These are phyloP conservation scores for Oedothorax gibbosus DNA, from an alignment of 1,140 invertebrate genomes.

Conservation along the genomic window DNA sequence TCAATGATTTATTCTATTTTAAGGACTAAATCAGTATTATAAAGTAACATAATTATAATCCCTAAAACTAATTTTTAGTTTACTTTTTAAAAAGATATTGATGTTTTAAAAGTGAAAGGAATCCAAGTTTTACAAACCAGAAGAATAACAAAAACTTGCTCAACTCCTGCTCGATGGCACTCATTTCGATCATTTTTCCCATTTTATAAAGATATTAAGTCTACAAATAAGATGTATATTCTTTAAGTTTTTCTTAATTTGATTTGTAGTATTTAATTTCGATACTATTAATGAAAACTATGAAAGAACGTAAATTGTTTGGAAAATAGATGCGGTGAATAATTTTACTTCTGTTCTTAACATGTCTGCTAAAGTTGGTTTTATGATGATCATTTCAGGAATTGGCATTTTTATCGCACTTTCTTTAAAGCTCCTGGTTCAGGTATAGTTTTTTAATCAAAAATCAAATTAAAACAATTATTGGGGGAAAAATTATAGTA, in stretches of 20 bases:
- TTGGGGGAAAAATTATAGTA: no score
- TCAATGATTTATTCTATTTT: no score
- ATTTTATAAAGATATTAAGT: no score
- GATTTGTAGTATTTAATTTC: background rate
- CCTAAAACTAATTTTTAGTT: no score
- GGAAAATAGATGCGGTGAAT: background rate
- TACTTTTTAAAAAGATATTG: no score
- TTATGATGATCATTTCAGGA: conserved; percentile 3
- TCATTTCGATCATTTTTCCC: no score
- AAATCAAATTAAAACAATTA: background rate
- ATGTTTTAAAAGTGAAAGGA: no score
- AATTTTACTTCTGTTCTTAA: background rate
- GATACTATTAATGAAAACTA: background rate
- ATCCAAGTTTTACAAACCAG: no score
- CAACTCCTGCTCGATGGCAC: no score
- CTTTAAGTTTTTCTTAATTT: background rate
- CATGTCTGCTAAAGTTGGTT: conserved; percentile 23
- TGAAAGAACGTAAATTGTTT: background rate
- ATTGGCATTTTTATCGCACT: conserved; percentile 15
- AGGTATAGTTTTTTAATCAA: conserved; percentile 9
- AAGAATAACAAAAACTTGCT: no score
- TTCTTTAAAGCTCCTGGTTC: conserved; percentile 7
- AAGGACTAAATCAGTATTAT: no score
- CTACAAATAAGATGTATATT: background rate
- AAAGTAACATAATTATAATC: no score